Percentiles rank a stretch among this genome's conserved stretches.
Conservation (phyloP, 2,888 invertebrate species). For the Punctoribates punctum region DNA sequence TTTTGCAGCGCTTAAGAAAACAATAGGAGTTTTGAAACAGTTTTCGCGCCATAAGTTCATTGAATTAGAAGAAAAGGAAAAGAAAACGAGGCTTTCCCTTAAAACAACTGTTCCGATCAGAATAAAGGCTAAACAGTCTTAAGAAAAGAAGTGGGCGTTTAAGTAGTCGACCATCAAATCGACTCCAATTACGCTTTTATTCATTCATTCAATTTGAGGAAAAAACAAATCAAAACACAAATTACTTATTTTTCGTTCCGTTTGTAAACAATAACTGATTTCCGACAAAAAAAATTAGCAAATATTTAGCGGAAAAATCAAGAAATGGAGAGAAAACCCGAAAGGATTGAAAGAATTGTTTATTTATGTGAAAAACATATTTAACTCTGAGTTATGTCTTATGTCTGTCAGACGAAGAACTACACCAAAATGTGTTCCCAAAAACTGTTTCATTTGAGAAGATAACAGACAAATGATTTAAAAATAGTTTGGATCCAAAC, state of each 20-base stretch:
- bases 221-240: background rate
- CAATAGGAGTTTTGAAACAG: background rate
- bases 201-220: conserved; percentile 15
- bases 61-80: background rate
- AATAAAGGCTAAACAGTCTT: background rate
- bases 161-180: conserved; percentile 25
- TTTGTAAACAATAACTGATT: background rate
- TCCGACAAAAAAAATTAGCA: background rate
- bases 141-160: conserved; percentile 9
- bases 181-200: background rate
- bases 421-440: background rate
- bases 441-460: conserved; percentile 35
- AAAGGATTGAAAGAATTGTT: background rate
- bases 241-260: background rate
- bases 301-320: background rate
- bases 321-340: background rate
- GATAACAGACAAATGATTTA: background rate
- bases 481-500: background rate
- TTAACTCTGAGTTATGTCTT: background rate
- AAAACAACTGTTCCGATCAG: background rate
- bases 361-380: conserved; percentile 4
- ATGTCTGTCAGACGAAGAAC: background rate
- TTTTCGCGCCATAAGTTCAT: conserved; percentile 20
- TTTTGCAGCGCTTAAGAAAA: background rate
- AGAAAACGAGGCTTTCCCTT: background rate